Evolutionary conservation across 2,113 vertebrate genomes (phyloP).

Genomic region (Leiothrix lutea): DNA sequence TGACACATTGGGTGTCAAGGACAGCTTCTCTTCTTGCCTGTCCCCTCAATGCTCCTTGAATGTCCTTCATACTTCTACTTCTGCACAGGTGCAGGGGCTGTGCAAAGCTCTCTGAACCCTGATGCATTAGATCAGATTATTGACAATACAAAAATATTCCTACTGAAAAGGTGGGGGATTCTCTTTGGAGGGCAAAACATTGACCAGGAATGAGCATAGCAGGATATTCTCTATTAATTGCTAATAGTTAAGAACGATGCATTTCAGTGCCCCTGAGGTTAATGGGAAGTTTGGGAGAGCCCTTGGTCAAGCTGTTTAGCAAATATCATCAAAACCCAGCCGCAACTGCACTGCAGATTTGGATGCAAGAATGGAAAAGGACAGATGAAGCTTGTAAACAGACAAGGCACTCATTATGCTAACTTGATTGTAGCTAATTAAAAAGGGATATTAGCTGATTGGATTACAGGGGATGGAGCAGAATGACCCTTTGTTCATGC

Average conservation of each 20-base stretch:
- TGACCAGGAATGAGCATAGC: background rate
- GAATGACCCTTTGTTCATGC: constrained; percentile 62
- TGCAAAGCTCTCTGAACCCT: background rate
- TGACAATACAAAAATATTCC: background rate
- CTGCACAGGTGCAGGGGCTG: background rate
- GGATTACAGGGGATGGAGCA: constrained; percentile 60
- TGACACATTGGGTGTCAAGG: background rate
- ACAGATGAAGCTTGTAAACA: constrained; percentile 53
- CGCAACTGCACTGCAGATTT: background rate
- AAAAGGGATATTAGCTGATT: constrained; percentile 64
- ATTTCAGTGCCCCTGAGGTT: background rate
- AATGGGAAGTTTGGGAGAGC: background rate
- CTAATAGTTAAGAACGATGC: background rate
- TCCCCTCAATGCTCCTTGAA: background rate
- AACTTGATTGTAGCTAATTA: constrained; percentile 65
- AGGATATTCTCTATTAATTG: background rate
- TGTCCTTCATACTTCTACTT: background rate
- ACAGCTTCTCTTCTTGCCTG: background rate
- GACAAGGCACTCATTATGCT: constrained; percentile 44
- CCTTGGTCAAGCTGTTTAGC: background rate
- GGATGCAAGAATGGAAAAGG: constrained; percentile 11
- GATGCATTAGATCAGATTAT: background rate
- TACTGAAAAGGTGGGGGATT: background rate
- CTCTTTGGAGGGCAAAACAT: background rate
- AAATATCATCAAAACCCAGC: background rate